These are phyloP conservation scores for Loxodonta africana DNA, from an alignment of 2,113 vertebrate genomes.

Conservation along the genomic window DNA sequence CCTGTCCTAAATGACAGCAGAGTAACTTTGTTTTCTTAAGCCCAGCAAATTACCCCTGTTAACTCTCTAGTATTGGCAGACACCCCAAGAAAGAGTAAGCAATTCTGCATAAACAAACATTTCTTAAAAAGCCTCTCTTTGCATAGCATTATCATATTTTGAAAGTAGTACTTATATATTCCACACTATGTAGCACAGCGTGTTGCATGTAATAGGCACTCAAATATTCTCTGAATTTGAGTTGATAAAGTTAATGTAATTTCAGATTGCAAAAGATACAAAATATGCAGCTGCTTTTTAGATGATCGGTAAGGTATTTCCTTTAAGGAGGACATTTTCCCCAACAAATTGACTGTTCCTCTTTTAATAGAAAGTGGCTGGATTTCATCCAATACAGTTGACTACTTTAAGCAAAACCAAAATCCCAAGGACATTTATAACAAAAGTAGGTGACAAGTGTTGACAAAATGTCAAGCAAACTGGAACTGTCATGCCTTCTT, in stretches of 20 bases:
- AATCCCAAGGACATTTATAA: not conserved
- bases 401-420: not conserved
- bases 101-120: not conserved
- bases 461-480: not conserved
- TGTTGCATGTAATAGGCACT: not conserved
- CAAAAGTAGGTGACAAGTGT: not conserved
- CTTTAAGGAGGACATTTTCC: not conserved
- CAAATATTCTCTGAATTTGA: not conserved
- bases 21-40: not conserved
- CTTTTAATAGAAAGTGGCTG: not conserved
- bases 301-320: not conserved
- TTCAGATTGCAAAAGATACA: not conserved
- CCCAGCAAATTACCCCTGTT: rapidly evolving
- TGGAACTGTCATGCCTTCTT: not conserved
- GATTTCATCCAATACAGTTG: too few relatives aligned
- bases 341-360: not conserved
- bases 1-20: not conserved
- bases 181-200: not conserved
- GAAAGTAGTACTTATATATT: not conserved
- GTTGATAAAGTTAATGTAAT: not conserved
- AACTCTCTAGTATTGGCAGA: not conserved
- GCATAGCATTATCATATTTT: not conserved
- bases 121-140: rapidly evolving
- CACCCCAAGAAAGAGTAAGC: not conserved
- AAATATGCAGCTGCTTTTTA: not conserved